Base-by-base conservation (phyloP, 2,797 vertebrate species). In the Chromobotia macracanthus region DNA sequence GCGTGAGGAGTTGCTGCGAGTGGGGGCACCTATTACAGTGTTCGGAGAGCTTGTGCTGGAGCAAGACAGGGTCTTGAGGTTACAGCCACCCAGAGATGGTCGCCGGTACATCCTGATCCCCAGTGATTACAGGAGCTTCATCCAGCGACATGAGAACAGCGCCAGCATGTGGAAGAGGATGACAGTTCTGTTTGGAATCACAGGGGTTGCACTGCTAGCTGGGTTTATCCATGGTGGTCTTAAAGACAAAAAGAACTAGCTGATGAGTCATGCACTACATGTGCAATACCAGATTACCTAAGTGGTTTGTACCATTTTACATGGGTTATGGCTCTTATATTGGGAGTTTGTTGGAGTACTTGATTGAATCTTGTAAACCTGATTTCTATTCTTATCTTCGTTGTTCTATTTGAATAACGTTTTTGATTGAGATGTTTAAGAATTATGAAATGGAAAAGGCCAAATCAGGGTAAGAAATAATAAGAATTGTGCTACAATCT, bases 11-110 rank as follows among this genome's bases (percentile, higher is more conserved):
- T 48, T 94, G 80, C 89, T 94, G 69, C 84, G 82, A 0, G 90
- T 92, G 41, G 93, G 92, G 28, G 86, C 83, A 83, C 84, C 72
- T 7, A 12, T 94, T 80, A 94, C 90, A 0, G 91, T 88, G 1
- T 93, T 93, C 4, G 93, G 93, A 5, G 93, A 94, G 87, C 88
- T 94, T 70, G 89, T 93, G 63, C 87, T 94, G 72, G 92, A 93
- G 63, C 88, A 86, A 3, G 90, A 87, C 0, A 77, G 78, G 18
- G 85, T 85, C 64, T 87, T 93, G 81, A 91, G 87, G 71, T 85
- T 94, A 60, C 91, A 88, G 80, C 87, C 91, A 13, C 93, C 93
- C 0, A 82, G 58, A 82, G 87, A 91, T 0, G 89, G 90, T 15
- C 92, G 89, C 56, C 81, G 72, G 25, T 94, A 83, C 65, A 51